Evolutionary conservation across 2,797 vertebrate genomes (phyloP).

Genomic region (Tauraco hartlaubi): DNA sequence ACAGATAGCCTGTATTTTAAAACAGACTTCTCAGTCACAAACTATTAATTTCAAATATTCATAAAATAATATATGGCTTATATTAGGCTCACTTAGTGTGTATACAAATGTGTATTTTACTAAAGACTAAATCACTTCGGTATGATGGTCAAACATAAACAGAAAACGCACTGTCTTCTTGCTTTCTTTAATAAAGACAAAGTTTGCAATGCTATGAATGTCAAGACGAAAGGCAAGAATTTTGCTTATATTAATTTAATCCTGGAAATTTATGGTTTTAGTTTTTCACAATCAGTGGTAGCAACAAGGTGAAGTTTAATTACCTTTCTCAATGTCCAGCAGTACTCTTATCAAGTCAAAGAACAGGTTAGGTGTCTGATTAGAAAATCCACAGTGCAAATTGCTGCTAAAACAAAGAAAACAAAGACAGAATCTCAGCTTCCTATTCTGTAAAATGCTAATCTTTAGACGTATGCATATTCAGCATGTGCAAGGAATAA

Average conservation of each 20-base stretch:
- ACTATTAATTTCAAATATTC: background rate
- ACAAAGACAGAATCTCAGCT: slow-evolving; percentile 1
- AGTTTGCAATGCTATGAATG: background rate
- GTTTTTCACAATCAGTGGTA: background rate
- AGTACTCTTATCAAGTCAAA: background rate
- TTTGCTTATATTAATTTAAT: background rate
- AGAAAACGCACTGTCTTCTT: background rate
- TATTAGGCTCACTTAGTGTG: background rate
- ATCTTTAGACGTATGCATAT: background rate
- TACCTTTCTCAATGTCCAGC: slow-evolving; percentile 11
- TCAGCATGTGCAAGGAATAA: background rate
- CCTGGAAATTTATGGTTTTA: background rate
- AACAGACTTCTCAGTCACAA: background rate
- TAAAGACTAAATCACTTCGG: background rate
- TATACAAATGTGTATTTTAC: background rate
- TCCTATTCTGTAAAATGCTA: background rate
- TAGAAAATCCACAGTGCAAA: background rate
- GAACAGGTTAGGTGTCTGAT: background rate
- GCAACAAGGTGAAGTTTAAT: background rate
- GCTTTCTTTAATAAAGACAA: background rate
- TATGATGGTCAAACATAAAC: background rate
- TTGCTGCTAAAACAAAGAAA: slow-evolving; percentile 31
- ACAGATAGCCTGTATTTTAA: background rate
- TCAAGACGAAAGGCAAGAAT: background rate
- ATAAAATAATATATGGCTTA: background rate